Evolutionary conservation across 2,113 vertebrate species (phyloP), one percentile per base, ranked within the genome.

Genomic region (Vulpes lagopus): DNA sequence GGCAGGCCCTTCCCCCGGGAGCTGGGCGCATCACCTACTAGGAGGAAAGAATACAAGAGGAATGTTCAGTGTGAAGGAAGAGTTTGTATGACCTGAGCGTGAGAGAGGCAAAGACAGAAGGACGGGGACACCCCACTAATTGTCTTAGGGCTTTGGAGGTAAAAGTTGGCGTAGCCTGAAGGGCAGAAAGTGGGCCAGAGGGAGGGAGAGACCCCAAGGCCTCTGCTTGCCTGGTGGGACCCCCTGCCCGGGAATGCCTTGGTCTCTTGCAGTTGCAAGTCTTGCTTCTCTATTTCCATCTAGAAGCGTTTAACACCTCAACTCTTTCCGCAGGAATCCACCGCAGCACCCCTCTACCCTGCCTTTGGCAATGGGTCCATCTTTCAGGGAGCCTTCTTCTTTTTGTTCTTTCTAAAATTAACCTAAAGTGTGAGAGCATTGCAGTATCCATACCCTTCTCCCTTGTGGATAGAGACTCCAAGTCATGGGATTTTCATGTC

Each of bases 371-470:
- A 78, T 38, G 43, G 78, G 9, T 49, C 15, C 19, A 1, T 87
- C 59, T 59, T 85, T 67, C 78, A 3, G 32, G 38, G 78, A 92
- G 3, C 3, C 4, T 59, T 71, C 43, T 88, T 89, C 19, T 92
- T 95, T 92, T 49, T 32, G 23, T 78, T 90, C 79, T 93, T 84
- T 38, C 51, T 84, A 89, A 96, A 88, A 81, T 35, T 82, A 82
- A 35, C 1, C 25, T 69, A 25, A 69, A 11, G 0, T 76, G 3
- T 85, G 55, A 92, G 62, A 69, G 65, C 30, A 80, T 17, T n/a
- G 23, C 8, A 49, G 59, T 30, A 73, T 55, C 23, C 11, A n/a
- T 51, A 78, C 25, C 74, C 14, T 78, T 14, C 14, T 51, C 25
- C 2, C 17, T 86, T 81, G 49, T 23, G 43, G 94, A 22, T 78